Evolutionary conservation across 2,888 invertebrate species (phyloP).

Genomic region (Nephrotoma flavescens): DNA sequence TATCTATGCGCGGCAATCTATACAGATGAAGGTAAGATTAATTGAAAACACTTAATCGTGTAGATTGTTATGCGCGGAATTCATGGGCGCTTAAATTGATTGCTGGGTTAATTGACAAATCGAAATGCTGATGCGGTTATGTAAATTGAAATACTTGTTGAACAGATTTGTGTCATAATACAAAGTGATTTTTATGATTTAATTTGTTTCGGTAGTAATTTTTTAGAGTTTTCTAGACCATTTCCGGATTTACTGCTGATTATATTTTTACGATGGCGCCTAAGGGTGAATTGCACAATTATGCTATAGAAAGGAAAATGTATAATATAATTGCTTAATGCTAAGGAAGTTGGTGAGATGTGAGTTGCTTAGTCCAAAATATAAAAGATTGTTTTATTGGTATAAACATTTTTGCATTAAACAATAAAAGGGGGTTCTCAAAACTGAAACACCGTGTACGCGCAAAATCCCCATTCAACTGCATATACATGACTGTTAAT

Average conservation of each 20-base stretch:
- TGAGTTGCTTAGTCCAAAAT: not conserved
- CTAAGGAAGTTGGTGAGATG: not conserved
- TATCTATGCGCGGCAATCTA: no score
- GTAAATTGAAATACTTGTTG: not conserved
- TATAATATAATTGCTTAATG: not conserved
- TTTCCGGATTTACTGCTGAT: not conserved
- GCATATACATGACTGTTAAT: no score
- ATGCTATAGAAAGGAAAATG: not conserved
- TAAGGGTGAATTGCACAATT: not conserved
- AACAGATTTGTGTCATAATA: not conserved
- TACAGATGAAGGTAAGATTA: not conserved
- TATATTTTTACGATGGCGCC: not conserved
- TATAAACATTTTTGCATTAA: not conserved
- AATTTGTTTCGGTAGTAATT: not conserved
- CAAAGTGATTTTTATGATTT: not conserved
- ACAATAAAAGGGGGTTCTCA: not conserved
- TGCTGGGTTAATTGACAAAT: not conserved
- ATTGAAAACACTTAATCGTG: not conserved
- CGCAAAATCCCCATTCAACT: no score
- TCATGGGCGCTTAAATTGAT: not conserved
- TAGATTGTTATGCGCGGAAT: not conserved
- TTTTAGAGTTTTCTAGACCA: not conserved
- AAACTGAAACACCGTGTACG: no score
- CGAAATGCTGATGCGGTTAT: not conserved
- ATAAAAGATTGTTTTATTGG: not conserved